These are phyloP conservation scores for Heliconius hortense DNA, from an alignment of 2,888 invertebrate species.

Conservation along the genomic window DNA sequence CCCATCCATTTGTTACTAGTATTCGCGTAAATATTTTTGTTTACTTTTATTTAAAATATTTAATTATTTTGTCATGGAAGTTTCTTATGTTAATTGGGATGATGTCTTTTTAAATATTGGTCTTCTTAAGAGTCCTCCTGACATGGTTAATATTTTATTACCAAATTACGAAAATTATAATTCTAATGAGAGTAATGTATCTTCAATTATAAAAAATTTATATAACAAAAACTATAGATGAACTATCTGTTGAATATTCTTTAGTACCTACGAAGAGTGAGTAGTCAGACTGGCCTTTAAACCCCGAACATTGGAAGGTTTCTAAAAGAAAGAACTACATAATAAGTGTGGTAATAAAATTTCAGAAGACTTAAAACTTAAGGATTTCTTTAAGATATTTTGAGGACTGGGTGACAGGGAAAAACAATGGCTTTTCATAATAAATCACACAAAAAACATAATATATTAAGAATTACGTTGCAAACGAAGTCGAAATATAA, in stretches of 20 bases:
- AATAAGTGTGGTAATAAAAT: slow-evolving; percentile 17
- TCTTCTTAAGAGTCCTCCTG: neutral
- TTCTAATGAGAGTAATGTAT: neutral
- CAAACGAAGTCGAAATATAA: slow-evolving; percentile 23
- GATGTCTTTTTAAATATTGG: neutral
- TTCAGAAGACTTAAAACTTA: slow-evolving; percentile 10
- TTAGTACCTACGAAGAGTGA: neutral
- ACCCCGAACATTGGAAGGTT: neutral
- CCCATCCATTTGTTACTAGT: no score
- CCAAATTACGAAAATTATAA: neutral
- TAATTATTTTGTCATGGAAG: neutral
- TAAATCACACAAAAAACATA: slow-evolving; percentile 15
- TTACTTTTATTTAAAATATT: neutral
- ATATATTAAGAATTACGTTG: slow-evolving; percentile 3
- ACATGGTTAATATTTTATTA: neutral
- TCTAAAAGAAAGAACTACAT: neutral
- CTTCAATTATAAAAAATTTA: neutral
- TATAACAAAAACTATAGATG: neutral
- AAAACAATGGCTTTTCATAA: slow-evolving; percentile 26
- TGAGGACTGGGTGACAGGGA: slow-evolving; percentile 19
- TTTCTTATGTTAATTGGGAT: neutral
- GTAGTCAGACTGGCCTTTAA: neutral
- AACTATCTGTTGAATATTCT: neutral
- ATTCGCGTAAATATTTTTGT: neutral
- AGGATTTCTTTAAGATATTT: slow-evolving; percentile 19